phyloP scores from a whole-genome alignment of 2,888 invertebrate genomes.

The Kryphioiulus occultus region DNA sequence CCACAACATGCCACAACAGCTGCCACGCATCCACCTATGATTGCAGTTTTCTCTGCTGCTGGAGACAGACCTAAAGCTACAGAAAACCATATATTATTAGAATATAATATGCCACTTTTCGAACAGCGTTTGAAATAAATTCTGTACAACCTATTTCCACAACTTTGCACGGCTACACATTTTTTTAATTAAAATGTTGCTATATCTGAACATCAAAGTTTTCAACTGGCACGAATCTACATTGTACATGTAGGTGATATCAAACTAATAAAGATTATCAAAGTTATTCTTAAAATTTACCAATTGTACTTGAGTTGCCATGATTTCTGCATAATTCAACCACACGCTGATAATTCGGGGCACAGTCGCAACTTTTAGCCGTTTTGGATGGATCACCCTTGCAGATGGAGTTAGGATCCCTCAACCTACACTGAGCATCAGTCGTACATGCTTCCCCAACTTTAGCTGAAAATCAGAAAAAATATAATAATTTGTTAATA shows the following conservation, averaged over 20 bases:
- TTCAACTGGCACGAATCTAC: no score
- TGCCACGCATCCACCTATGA: not conserved
- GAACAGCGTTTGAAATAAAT: not conserved
- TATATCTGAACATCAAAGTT: not conserved
- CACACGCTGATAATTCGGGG: not conserved
- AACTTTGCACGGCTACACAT: no score
- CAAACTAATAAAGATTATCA: not conserved
- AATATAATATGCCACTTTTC: not conserved
- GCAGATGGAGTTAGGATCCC: not conserved
- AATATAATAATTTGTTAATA: not conserved
- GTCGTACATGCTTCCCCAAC: not conserved
- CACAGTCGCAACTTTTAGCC: not conserved
- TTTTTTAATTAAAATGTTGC: not conserved
- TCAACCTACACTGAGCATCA: not conserved
- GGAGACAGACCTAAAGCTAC: not conserved
- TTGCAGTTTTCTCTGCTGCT: not conserved
- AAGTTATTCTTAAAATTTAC: not conserved
- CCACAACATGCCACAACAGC: not conserved
- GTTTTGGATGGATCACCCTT: not conserved
- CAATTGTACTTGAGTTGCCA: not conserved
- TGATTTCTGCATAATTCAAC: not conserved
- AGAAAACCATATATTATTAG: not conserved
- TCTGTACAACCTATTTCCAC: no score
- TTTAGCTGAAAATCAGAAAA: not conserved
- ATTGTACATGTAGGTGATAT: not conserved